Conservation (phyloP, 2,797 vertebrate genomes). For the Oreochromis grahami region DNA sequence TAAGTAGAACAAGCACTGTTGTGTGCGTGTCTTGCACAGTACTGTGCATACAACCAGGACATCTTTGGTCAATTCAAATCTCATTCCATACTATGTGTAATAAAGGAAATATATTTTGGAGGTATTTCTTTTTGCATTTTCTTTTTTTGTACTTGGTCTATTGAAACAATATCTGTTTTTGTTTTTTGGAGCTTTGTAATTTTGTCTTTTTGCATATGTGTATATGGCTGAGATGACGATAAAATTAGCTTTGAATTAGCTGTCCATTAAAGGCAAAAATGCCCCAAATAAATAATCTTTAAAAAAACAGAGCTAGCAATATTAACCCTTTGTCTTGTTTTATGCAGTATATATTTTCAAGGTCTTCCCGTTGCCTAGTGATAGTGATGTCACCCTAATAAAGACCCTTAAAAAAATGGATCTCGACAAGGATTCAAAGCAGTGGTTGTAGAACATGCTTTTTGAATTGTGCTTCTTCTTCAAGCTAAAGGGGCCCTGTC, state of each 20-base stretch:
- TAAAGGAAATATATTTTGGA: neutral
- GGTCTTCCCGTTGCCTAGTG: slow-evolving; percentile 68
- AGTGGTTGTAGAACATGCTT: neutral
- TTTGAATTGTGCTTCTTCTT: neutral
- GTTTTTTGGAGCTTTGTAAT: neutral
- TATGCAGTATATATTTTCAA: slow-evolving; percentile 32
- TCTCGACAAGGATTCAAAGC: slow-evolving; percentile 31
- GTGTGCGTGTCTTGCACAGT: neutral
- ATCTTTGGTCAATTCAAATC: neutral
- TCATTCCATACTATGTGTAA: neutral
- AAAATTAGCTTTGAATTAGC: neutral
- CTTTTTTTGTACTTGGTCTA: neutral
- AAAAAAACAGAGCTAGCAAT: neutral
- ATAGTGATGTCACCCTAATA: slow-evolving; percentile 35
- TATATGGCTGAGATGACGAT: neutral
- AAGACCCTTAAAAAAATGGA: slow-evolving; percentile 53
- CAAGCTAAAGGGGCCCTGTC: neutral
- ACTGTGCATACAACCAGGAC: neutral
- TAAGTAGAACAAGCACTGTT: neutral
- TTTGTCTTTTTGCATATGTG: neutral
- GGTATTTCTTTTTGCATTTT: neutral
- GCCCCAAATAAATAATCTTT: neutral
- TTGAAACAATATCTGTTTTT: neutral
- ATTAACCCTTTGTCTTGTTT: slow-evolving; percentile 31
- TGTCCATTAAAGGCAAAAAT: neutral